Evolutionary conservation across 2,113 vertebrate genomes (phyloP), one percentile per base, ranked within the genome.

Genomic region (Bungarus multicinctus): DNA sequence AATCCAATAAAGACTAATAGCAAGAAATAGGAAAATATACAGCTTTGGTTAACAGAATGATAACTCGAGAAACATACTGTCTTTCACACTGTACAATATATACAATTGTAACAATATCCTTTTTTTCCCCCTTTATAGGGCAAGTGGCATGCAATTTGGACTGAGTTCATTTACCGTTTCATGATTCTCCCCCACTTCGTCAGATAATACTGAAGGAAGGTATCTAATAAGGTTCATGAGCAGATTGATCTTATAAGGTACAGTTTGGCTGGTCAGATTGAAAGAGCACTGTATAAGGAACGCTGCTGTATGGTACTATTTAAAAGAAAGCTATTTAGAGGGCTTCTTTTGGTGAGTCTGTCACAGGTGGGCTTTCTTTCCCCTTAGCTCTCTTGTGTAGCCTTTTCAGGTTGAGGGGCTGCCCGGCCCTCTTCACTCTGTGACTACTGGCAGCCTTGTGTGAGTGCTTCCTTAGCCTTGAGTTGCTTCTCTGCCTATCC

Each of bases 1-100:
- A 96, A 96, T 96, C 97, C 97, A 91, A 92, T 52, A 94, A 96
- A 95, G 97, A 97, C 96, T 95, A 95, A 95, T 90, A 97, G 97
- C 96, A 92, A 90, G 95, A 92, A 87, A 89, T 92, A 96, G 97
- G 97, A 96, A 96, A 97, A 97, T 95, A 96, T 97, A 97, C 97
- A 97, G 97, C 97, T 98, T 98, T 98, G 98, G 98, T 98, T 93
- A 97, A 97, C 97, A 97, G 96, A 97, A 97, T 92, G 97, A 95
- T 96, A 96, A 94, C 95, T 94, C 30, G 88, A 96, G 97, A 96
- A 60, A 96, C 96, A 90, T 94, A 96, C 95, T 93, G 95, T 96
- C 95, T 96, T 95, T 94, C 97, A 55, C 96, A 94, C 95, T 95
- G 87, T 97, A 97, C 97, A 97, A 47, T 97, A 97, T 98, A 25